Evolutionary conservation across 2,888 invertebrate genomes (phyloP).

Genomic region (Acheta domesticus): DNA sequence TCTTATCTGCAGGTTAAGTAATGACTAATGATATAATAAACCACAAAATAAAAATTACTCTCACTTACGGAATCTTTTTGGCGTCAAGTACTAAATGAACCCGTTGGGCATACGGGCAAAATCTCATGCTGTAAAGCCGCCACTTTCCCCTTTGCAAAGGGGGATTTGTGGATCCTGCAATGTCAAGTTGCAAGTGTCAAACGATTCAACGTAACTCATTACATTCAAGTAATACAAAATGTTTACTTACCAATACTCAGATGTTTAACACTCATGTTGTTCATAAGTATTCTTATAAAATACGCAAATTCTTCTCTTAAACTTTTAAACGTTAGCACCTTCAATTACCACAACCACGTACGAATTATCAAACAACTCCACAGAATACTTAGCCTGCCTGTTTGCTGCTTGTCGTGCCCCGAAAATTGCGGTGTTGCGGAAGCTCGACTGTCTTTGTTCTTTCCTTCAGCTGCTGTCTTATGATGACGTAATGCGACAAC

Average conservation of each 20-base stretch:
- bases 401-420: too few relatives aligned
- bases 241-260: slow-evolving; percentile 40
- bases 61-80: slow-evolving; percentile 65
- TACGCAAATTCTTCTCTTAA: too few relatives aligned
- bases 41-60: not conserved
- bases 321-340: too few relatives aligned
- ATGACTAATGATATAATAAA: not conserved
- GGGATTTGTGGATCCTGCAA: slow-evolving; percentile 64
- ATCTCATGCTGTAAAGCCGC: slow-evolving; percentile 77
- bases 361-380: too few relatives aligned
- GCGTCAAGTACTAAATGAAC: slow-evolving; percentile 71
- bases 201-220: not conserved
- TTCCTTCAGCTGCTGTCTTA: too few relatives aligned
- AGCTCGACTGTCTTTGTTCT: too few relatives aligned
- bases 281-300: not conserved
- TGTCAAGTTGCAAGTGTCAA: not conserved
- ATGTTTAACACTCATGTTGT: slow-evolving; percentile 40
- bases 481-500: too few relatives aligned
- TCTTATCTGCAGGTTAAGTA: too few relatives aligned
- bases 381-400: too few relatives aligned
- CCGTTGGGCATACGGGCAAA: slow-evolving; percentile 79
- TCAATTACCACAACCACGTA: too few relatives aligned
- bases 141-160: slow-evolving; percentile 59
- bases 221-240: not conserved
- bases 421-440: too few relatives aligned